These are phyloP conservation scores for Stichopus chloronotus DNA, from an alignment of 35 echinoderm and acorn worm genomes.

Conservation along the genomic window DNA sequence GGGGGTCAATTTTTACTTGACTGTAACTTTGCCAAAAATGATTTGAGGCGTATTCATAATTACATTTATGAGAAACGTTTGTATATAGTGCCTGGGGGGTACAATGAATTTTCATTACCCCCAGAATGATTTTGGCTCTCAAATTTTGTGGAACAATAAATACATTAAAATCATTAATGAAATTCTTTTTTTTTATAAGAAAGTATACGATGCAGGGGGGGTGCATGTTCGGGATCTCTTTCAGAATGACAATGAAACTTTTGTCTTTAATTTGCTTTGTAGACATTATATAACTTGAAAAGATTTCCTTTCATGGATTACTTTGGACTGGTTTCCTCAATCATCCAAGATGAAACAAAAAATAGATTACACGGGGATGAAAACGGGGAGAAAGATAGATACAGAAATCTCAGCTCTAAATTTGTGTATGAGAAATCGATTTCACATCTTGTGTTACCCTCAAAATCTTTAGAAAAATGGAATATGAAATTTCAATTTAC, in stretches of 20 bases:
- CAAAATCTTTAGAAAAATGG: too few relatives aligned
- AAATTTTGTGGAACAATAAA: constrained; percentile 48
- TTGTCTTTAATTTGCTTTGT: constrained; percentile 33
- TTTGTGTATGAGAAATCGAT: too few relatives aligned
- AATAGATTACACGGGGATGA: too few relatives aligned
- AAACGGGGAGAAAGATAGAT: too few relatives aligned
- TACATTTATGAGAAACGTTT: constrained; percentile 12
- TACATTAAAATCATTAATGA: not conserved
- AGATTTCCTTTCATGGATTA: too few relatives aligned
- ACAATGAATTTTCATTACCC: constrained; percentile 33
- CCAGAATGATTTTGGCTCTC: not conserved
- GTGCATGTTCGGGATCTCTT: constrained; percentile 9
- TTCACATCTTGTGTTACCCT: too few relatives aligned
- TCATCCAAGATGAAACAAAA: too few relatives aligned
- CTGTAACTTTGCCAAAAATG: not conserved
- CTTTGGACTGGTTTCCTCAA: too few relatives aligned
- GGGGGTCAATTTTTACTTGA: constrained; percentile 2
- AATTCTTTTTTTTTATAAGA: not conserved
- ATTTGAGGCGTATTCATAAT: not conserved
- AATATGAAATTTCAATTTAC: too few relatives aligned
- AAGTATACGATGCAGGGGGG: not conserved
- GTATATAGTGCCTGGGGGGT: constrained; percentile 26
- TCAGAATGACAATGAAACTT: not conserved
- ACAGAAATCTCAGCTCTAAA: too few relatives aligned
- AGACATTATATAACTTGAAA: not conserved